Evolutionary conservation across 2,113 vertebrate species (phyloP).

Genomic region (Marmota monax): DNA sequence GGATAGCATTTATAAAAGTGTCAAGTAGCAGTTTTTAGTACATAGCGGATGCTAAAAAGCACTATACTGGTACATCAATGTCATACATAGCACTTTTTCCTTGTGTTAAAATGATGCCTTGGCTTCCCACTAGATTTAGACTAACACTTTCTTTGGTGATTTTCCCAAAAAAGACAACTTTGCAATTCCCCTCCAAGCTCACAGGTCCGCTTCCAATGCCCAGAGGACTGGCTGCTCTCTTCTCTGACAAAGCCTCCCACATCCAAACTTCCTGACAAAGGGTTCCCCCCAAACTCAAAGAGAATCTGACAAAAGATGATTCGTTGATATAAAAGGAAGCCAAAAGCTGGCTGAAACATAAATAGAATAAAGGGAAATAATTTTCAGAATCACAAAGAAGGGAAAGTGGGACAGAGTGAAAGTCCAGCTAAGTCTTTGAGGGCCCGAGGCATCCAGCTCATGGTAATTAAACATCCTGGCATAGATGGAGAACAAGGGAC

Average conservation of each 20-base stretch:
- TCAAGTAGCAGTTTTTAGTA: constrained; percentile 38
- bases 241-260: background rate
- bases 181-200: constrained; percentile 39
- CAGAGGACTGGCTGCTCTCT: background rate
- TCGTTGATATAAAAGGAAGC: background rate
- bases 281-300: constrained; percentile 21
- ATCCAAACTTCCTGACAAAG: constrained; percentile 30
- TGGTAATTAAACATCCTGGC: background rate
- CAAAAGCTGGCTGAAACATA: background rate
- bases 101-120: constrained; percentile 28
- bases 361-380: background rate
- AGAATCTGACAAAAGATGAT: background rate
- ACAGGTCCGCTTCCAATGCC: constrained; percentile 1
- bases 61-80: background rate
- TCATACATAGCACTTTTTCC: constrained; percentile 21
- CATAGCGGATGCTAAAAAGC: background rate
- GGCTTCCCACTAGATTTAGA: background rate
- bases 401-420: background rate
- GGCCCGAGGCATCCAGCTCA: background rate
- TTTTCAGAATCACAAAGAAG: background rate
- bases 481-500: background rate
- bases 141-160: constrained; percentile 48
- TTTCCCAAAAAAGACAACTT: constrained; percentile 9
- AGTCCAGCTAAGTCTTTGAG: background rate
- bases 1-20: constrained; percentile 13